Evolutionary conservation across 2,888 invertebrate genomes (phyloP).

Genomic region (Heliconius erato): DNA sequence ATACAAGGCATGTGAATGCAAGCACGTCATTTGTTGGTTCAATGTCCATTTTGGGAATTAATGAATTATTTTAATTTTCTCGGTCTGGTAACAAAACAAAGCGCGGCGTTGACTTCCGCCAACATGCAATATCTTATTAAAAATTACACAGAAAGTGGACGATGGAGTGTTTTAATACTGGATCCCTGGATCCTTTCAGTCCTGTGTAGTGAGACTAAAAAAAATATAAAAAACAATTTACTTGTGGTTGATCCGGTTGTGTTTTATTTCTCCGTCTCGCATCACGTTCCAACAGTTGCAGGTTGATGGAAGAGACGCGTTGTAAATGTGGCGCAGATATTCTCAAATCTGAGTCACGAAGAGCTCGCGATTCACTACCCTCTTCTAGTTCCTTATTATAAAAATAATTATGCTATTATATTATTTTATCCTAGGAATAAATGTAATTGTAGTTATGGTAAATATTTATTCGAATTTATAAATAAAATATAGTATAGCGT

Average conservation of each 20-base stretch:
- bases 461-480: neutral
- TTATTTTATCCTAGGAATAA: too few species aligned
- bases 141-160: neutral
- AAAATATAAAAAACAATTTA: slow-evolving; percentile 51
- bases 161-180: neutral
- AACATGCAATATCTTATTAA: neutral
- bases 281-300: slow-evolving; percentile 91
- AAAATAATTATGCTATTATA: neutral
- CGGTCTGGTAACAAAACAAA: too few species aligned
- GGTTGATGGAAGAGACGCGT: slow-evolving; percentile 93
- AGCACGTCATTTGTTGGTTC: too few species aligned
- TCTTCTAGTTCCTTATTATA: slow-evolving; percentile 87
- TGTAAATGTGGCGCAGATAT: slow-evolving; percentile 92
- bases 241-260: slow-evolving; percentile 83
- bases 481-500: too few species aligned
- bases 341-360: slow-evolving; percentile 89
- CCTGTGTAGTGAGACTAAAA: slow-evolving; percentile 58
- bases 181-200: neutral
- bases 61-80: neutral
- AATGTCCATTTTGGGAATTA: neutral
- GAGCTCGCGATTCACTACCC: slow-evolving; percentile 89
- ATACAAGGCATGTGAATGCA: neutral
- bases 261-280: slow-evolving; percentile 88
- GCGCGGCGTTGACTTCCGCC: neutral
- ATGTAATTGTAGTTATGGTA: neutral